Evolutionary conservation across 2,113 vertebrate genomes (phyloP).

Genomic region (Calonectris borealis): DNA sequence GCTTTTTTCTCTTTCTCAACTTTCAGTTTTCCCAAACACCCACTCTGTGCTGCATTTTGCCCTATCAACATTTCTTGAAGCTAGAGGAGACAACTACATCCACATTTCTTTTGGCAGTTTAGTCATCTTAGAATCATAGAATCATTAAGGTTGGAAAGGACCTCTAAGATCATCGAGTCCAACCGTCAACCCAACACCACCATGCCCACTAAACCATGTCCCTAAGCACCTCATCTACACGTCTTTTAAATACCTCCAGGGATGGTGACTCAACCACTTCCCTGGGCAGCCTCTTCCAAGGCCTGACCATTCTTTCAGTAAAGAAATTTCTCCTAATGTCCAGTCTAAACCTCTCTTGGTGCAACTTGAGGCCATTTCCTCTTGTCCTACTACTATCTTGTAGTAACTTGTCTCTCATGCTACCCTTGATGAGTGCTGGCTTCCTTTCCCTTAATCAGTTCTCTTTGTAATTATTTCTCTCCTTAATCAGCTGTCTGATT

Average conservation of each 20-base stretch:
- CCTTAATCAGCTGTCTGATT: conserved; percentile 49
- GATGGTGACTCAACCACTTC: too few relatives aligned
- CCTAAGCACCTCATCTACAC: too few relatives aligned
- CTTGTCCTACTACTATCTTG: neutral
- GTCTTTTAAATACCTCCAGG: too few relatives aligned
- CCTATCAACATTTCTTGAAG: neutral
- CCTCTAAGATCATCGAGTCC: too few relatives aligned
- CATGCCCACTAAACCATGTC: too few relatives aligned
- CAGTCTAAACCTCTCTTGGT: too few relatives aligned
- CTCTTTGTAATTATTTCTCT: neutral
- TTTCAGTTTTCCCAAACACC: neutral
- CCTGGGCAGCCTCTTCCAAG: too few relatives aligned
- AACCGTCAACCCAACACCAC: too few relatives aligned
- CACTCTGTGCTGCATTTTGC: neutral
- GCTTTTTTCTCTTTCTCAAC: neutral
- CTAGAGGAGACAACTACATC: neutral
- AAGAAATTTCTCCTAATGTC: too few relatives aligned
- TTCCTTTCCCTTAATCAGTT: conserved; percentile 41
- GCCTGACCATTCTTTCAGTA: too few relatives aligned
- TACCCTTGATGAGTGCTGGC: neutral
- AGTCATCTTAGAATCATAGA: neutral
- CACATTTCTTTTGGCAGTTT: neutral
- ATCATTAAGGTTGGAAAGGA: too few relatives aligned
- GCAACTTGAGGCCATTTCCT: too few relatives aligned
- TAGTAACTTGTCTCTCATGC: neutral